Evolutionary conservation across 2,113 vertebrate species (phyloP).

Genomic region (Oryzias melastigma): DNA sequence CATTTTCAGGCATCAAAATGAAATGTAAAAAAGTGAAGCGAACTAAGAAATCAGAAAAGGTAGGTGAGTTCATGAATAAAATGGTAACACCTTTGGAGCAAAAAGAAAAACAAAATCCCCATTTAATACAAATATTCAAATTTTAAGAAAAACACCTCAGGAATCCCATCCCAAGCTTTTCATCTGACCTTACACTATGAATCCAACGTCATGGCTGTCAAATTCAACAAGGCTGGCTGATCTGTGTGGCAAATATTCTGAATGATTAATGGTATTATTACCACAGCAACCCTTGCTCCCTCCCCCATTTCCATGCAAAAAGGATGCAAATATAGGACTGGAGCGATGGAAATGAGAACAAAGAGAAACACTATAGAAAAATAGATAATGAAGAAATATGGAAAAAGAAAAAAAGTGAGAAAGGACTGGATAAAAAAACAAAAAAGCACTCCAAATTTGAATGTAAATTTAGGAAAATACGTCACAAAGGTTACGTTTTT

Average conservation of each 20-base stretch:
- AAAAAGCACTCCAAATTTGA: conserved; percentile 18
- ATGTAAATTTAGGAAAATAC: neutral
- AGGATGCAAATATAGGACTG: conserved; percentile 59
- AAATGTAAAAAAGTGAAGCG: too few species aligned
- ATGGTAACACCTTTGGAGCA: neutral
- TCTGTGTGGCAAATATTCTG: conserved; percentile 60
- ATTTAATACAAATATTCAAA: conserved; percentile 26
- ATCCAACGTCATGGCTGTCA: conserved; percentile 61
- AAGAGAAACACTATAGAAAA: conserved; percentile 35
- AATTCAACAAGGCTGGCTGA: conserved; percentile 65
- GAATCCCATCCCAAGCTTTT: conserved; percentile 49
- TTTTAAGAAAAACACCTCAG: conserved; percentile 17
- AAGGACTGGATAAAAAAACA: conserved; percentile 26
- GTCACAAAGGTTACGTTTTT: too few species aligned
- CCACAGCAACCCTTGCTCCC: conserved; percentile 31
- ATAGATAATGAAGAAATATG: conserved; percentile 35
- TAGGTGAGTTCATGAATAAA: too few species aligned
- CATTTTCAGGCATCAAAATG: too few species aligned
- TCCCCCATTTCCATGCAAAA: conserved; percentile 54
- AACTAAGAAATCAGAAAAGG: too few species aligned
- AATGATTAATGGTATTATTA: conserved; percentile 73
- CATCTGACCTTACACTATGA: conserved; percentile 56
- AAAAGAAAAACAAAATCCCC: conserved; percentile 8
- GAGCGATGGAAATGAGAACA: conserved; percentile 37
- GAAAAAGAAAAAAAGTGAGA: conserved; percentile 19